Base-by-base conservation (phyloP, 2,113 vertebrate genomes). In the Excalfactoria chinensis region DNA sequence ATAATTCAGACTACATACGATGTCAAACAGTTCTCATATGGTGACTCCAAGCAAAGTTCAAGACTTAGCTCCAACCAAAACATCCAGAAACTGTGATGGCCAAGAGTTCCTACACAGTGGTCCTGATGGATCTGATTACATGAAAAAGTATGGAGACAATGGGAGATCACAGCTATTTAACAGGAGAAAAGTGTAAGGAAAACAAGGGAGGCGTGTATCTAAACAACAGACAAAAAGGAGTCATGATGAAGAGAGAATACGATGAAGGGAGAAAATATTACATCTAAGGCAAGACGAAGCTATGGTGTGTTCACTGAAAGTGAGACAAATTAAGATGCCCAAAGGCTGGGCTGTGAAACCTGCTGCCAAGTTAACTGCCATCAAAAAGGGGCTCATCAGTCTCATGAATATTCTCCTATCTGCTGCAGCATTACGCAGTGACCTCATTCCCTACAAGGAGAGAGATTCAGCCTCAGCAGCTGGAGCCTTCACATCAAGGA, bases 61-160 rank as follows among this genome's bases (percentile, higher is more conserved):
- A 92, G 77, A 60, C 53, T 81, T 78, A 71, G 62, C 94, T 95
- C 67, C 77, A 92, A 84, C 40, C 72, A 93, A 48, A 90, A 87
- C 64, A 90, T 68, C 56, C 85, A 74, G 90, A 90, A 88, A 49
- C 59, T 71, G 62, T 63, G 75, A 82, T 56, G 73, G 83, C 60
- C 83, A 80, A 91, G 85, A 85, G 79, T 55, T 89, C 72, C 91
- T 80, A 88, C 10, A 80, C 60, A 76, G 73, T 80, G 76, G 58
- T 93, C 85, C 62, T 90, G 86, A 51, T 74, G 84, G 75, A 86
- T 74, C 83, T 77, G 62, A 88, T 88, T 76, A 69, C 83, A 93
- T 71, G 79, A 72, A 63, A 77, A 85, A 73, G 64, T 55, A 93
- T 13, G 56, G 75, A 95, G 85, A 94, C 43, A 78, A 91, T 30